These are phyloP conservation scores for Serilophus lunatus DNA, from an alignment of 2,113 vertebrate genomes.

Conservation along the genomic window DNA sequence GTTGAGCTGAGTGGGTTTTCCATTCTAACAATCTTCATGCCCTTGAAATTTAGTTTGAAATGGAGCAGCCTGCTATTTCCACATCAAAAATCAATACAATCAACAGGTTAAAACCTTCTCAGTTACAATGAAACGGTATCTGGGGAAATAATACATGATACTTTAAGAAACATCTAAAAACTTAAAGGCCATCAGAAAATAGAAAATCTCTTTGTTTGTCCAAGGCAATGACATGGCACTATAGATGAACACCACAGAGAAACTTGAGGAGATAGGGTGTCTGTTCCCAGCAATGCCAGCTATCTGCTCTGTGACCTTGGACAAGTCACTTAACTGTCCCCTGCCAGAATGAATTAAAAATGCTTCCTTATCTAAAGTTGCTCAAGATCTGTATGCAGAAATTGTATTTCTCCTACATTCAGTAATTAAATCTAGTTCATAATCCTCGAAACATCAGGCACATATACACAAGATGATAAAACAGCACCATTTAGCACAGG, in stretches of 20 bases:
- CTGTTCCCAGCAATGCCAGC: not conserved
- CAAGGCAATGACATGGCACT: not conserved
- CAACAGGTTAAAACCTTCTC: constrained; percentile 63
- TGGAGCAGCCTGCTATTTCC: constrained; percentile 42
- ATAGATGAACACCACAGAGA: not conserved
- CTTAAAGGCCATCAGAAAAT: constrained; percentile 19
- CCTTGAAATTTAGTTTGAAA: constrained; percentile 64
- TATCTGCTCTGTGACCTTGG: not conserved
- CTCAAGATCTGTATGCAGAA: not conserved
- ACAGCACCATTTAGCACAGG: not conserved
- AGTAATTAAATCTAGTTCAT: not conserved
- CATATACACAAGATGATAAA: not conserved
- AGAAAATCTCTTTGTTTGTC: not conserved
- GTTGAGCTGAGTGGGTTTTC: constrained; percentile 40
- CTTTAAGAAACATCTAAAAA: constrained; percentile 17
- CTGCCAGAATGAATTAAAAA: not conserved
- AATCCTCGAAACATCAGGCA: not conserved
- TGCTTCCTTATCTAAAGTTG: not conserved
- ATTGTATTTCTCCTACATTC: not conserved
- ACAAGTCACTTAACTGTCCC: not conserved
- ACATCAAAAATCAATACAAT: constrained; percentile 63
- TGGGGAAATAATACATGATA: constrained; percentile 17
- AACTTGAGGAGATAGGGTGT: not conserved
- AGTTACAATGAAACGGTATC: constrained; percentile 35
- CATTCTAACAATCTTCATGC: constrained; percentile 31